Conservation (phyloP, 2,797 vertebrate genomes). For the Thripadectes ignobilis region DNA sequence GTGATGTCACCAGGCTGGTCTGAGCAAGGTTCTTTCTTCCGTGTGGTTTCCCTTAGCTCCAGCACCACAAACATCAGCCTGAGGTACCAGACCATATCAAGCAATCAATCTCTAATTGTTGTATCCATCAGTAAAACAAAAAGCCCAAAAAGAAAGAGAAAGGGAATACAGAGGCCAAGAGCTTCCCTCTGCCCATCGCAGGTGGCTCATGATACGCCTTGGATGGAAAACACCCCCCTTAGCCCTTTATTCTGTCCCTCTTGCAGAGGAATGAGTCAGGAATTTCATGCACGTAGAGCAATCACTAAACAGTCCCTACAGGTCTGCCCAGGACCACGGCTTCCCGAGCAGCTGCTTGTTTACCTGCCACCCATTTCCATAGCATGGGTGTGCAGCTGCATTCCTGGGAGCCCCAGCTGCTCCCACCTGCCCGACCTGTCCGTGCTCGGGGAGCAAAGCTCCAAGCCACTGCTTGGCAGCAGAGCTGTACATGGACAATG, state of each 20-base stretch:
- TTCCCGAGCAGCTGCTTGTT: conserved; percentile 11
- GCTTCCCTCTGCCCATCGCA: neutral
- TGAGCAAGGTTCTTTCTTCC: neutral
- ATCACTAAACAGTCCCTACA: conserved; percentile 26
- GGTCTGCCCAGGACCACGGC: conserved; percentile 2
- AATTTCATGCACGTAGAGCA: neutral
- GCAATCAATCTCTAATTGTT: neutral
- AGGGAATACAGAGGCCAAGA: neutral
- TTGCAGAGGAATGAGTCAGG: neutral
- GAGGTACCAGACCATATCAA: neutral
- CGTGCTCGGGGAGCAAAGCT: neutral
- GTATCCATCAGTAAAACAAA: neutral
- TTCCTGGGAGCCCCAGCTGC: conserved; percentile 18
- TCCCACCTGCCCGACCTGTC: neutral
- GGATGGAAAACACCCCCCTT: neutral
- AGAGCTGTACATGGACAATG: neutral
- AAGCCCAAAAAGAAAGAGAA: neutral
- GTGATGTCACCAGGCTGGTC: neutral
- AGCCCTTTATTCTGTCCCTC: neutral
- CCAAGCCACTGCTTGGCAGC: neutral
- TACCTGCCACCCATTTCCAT: conserved; percentile 40
- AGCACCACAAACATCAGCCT: neutral
- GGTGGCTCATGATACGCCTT: neutral
- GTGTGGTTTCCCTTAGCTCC: neutral
- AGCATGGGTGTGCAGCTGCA: neutral